Conservation (phyloP, 1,140 invertebrate species). For the Parapsyche elsis region DNA sequence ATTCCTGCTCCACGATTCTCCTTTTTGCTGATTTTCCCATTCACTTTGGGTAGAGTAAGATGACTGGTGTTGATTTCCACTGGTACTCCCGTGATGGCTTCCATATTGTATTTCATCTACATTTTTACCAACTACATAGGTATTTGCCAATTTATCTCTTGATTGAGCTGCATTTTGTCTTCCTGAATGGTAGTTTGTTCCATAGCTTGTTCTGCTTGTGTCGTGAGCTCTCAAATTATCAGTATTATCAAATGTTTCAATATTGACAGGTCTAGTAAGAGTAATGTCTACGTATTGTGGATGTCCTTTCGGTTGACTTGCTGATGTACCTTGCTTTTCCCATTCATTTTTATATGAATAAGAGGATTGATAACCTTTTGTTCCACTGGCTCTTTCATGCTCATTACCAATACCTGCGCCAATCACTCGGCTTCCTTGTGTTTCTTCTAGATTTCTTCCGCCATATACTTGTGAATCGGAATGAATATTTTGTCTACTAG, state of each 20-base stretch:
- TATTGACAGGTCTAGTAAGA: neutral
- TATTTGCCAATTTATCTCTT: neutral
- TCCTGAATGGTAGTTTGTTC: slow-evolving; percentile 33
- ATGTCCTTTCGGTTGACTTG: neutral
- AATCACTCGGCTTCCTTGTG: neutral
- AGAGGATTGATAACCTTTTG: slow-evolving; percentile 64
- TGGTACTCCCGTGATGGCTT: neutral
- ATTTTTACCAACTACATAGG: neutral
- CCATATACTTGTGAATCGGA: neutral
- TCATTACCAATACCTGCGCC: neutral
- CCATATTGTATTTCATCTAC: neutral
- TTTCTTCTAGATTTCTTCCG: neutral
- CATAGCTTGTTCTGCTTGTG: neutral
- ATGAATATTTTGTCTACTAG: neutral
- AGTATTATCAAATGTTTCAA: neutral
- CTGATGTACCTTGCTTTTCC: slow-evolving; percentile 61
- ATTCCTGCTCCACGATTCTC: neutral
- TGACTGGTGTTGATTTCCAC: slow-evolving; percentile 61
- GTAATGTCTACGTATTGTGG: neutral
- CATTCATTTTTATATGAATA: slow-evolving; percentile 66
- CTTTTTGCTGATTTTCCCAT: slow-evolving; percentile 59
- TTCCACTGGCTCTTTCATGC: neutral
- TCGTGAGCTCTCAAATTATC: neutral
- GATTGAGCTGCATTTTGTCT: slow-evolving; percentile 16
- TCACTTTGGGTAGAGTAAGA: slow-evolving; percentile 65